Evolutionary conservation across 2,888 invertebrate genomes (phyloP).

Genomic region (Eupelmus urozonus): DNA sequence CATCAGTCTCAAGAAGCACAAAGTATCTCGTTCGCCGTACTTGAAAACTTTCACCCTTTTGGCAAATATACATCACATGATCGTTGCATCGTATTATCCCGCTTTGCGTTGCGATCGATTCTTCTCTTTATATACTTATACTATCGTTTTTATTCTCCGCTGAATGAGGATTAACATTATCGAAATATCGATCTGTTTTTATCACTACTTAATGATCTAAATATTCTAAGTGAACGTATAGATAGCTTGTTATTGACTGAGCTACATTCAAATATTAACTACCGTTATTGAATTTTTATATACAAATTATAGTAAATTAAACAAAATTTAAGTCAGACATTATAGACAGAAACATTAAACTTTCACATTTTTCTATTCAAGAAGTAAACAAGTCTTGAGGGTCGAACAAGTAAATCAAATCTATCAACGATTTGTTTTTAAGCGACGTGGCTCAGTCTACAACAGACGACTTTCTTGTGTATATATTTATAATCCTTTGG

Average conservation of each 20-base stretch:
- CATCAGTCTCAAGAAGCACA: conserved; percentile 74
- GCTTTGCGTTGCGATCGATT: conserved; percentile 26
- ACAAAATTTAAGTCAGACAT: no score
- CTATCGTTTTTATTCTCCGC: conserved; percentile 33
- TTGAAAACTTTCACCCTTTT: conserved; percentile 65
- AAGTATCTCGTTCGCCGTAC: conserved; percentile 60
- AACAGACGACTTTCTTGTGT: conserved; percentile 45
- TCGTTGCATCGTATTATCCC: conserved; percentile 59
- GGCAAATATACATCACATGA: conserved; percentile 73
- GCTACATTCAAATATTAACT: conserved; percentile 46
- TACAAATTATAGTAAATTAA: neutral
- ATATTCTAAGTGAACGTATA: conserved; percentile 37
- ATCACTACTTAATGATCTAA: conserved; percentile 35
- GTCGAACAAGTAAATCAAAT: neutral
- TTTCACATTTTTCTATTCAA: neutral
- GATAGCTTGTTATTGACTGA: conserved; percentile 49
- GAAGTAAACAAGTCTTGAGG: neutral
- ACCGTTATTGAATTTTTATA: conserved; percentile 2
- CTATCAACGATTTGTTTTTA: conserved; percentile 7
- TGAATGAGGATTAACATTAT: conserved; percentile 32
- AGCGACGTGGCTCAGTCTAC: conserved; percentile 38
- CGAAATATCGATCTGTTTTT: conserved; percentile 19
- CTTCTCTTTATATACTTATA: conserved; percentile 34
- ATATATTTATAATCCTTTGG: conserved; percentile 7
- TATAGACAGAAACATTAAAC: no score